Conservation (phyloP, 1,140 invertebrate genomes). For the Drosophila yakuba region DNA sequence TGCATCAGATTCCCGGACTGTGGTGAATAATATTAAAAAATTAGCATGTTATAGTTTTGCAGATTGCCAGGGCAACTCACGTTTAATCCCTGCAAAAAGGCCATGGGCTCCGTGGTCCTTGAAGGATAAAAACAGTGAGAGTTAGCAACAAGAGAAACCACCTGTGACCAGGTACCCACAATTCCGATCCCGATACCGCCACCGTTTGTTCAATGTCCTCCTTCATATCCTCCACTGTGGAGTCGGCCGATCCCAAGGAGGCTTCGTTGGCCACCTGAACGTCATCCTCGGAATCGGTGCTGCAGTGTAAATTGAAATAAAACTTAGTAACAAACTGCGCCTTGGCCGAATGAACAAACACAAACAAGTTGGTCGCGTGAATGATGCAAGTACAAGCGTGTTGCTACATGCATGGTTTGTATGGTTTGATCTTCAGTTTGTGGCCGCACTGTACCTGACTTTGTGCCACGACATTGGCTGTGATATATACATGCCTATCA, state of each 20-base stretch:
- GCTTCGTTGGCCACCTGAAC: conserved; percentile 27
- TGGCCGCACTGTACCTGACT: conserved; percentile 48
- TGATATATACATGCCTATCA: conserved; percentile 34
- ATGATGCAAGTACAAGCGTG: conserved; percentile 42
- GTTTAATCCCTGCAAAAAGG: conserved; percentile 73
- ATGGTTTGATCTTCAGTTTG: not conserved
- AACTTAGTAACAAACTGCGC: not conserved
- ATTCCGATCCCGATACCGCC: conserved; percentile 20
- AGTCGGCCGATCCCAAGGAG: conserved; percentile 22
- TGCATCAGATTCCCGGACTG: conserved; percentile 80
- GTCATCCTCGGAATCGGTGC: conserved; percentile 29
- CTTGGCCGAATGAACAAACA: conserved; percentile 1
- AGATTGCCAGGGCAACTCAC: conserved; percentile 45
- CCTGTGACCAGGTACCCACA: conserved; percentile 28
- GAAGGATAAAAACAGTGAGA: not conserved
- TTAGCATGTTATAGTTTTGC: not conserved
- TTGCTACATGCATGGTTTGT: conserved; percentile 23
- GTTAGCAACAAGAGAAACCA: conserved; percentile 4
- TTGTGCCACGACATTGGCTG: conserved; percentile 64
- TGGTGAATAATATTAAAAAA: conserved; percentile 13
- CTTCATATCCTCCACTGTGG: conserved; percentile 30
- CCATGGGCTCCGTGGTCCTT: conserved; percentile 63
- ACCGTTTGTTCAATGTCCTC: conserved; percentile 36
- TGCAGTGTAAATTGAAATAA: not conserved
- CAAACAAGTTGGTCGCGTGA: not conserved